phyloP scores from a whole-genome alignment of 2,797 vertebrate genomes.

The Gymnoscopelus braueri region DNA sequence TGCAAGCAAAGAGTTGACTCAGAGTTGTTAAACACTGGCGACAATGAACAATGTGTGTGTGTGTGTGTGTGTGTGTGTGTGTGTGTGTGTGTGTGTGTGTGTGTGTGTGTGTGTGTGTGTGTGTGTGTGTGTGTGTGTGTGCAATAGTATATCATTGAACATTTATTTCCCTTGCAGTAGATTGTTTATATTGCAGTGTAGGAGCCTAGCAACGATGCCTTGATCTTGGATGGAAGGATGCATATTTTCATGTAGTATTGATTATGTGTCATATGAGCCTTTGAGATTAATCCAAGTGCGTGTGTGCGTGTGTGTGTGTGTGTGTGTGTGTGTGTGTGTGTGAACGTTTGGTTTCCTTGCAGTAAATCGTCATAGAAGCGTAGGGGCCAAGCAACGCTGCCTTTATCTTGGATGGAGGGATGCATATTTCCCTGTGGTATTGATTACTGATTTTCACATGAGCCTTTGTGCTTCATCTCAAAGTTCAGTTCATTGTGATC shows the following conservation, averaged over 20 bases:
- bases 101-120: slow-evolving; percentile 19
- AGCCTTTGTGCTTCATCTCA: no score
- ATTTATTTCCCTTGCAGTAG: slow-evolving; percentile 49
- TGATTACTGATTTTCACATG: no score
- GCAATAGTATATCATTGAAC: slow-evolving; percentile 4
- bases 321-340: not conserved
- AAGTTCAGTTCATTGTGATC: no score
- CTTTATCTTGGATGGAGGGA: no score
- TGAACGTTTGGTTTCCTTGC: no score
- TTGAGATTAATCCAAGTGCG: not conserved
- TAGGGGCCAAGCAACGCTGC: no score
- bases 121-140: not conserved
- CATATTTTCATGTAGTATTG: not conserved
- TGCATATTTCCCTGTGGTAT: no score
- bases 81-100: not conserved
- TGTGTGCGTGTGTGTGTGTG: not conserved
- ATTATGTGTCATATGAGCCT: no score
- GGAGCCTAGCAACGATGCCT: slow-evolving; percentile 5
- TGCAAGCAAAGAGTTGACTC: slow-evolving; percentile 22
- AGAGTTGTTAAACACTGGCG: slow-evolving; percentile 2
- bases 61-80: not conserved
- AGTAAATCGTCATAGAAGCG: no score
- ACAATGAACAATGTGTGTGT: slow-evolving; percentile 7
- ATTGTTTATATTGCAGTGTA: slow-evolving; percentile 16
- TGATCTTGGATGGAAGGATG: not conserved